Percentiles rank a stretch among this genome's conserved stretches.
Conservation (phyloP, 1,140 invertebrate genomes). For the Atta cephalotes region DNA sequence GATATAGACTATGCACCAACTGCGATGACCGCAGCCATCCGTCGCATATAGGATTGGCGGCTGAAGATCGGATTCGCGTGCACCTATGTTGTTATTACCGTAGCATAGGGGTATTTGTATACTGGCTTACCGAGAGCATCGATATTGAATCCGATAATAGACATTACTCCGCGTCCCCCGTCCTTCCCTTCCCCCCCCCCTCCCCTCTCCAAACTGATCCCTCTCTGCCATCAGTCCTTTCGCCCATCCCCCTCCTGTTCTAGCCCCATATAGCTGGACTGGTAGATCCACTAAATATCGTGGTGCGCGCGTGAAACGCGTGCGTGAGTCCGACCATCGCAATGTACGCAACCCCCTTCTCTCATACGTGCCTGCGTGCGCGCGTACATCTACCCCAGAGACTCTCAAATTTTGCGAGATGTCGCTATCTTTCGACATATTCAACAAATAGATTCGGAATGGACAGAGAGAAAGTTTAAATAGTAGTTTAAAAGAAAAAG, state of each 20-base stretch:
- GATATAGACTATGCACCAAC: constrained; percentile 49
- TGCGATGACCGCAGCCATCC: constrained; percentile 79
- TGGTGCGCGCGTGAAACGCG: constrained; percentile 72
- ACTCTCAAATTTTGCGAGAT: constrained; percentile 37
- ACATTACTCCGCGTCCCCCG: constrained; percentile 78
- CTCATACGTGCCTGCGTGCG: constrained; percentile 44
- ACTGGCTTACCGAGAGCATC: constrained; percentile 85
- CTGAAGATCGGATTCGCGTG: constrained; percentile 82
- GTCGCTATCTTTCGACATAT: too few species aligned
- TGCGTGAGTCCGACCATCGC: constrained; percentile 71
- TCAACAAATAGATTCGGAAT: neutral
- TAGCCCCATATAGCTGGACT: constrained; percentile 32
- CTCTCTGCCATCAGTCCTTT: constrained; percentile 12
- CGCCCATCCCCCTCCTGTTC: neutral
- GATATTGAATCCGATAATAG: constrained; percentile 86
- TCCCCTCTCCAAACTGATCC: constrained; percentile 29
- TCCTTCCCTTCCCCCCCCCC: too few species aligned
- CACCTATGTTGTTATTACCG: constrained; percentile 85
- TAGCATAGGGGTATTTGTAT: constrained; percentile 85
- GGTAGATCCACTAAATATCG: constrained; percentile 72
- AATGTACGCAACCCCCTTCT: constrained; percentile 58
- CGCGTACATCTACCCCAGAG: constrained; percentile 21
- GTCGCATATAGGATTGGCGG: constrained; percentile 79
- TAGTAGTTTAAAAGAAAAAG: neutral
- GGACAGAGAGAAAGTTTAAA: neutral